These are phyloP conservation scores for Pseudopleuronectes americanus DNA, from an alignment of 2,797 vertebrate species.

Conservation along the genomic window DNA sequence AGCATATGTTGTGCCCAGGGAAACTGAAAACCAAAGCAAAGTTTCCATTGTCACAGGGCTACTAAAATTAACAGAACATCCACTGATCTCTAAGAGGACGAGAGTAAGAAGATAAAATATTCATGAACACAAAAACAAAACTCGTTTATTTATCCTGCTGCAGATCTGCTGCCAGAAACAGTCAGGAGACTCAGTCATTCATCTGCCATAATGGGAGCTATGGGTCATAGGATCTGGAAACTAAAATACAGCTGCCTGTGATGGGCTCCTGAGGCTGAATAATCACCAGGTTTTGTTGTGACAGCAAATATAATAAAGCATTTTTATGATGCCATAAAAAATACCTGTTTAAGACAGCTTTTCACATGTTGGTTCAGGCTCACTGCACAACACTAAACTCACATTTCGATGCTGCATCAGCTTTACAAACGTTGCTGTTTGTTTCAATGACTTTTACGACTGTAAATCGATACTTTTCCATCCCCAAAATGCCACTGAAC, in stretches of 20 bases:
- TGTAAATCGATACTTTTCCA: constrained; percentile 48
- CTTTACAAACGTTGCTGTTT: constrained; percentile 45
- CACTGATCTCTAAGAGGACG: constrained; percentile 47
- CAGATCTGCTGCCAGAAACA: constrained; percentile 37
- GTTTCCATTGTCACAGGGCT: constrained; percentile 31
- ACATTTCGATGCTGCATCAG: constrained; percentile 34
- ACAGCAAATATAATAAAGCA: constrained; percentile 70
- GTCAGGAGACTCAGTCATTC: constrained; percentile 61
- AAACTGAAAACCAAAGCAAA: constrained; percentile 38
- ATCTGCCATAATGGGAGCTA: constrained; percentile 64
- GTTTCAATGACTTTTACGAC: constrained; percentile 48
- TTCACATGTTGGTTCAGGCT: constrained; percentile 42
- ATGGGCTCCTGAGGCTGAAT: constrained; percentile 67
- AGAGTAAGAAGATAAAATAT: constrained; percentile 45
- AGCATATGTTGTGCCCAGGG: constrained; percentile 35
- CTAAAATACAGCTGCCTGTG: constrained; percentile 59
- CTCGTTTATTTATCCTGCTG: constrained; percentile 37
- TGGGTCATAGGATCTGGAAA: constrained; percentile 61
- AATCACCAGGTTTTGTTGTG: constrained; percentile 71
- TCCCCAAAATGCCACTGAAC: constrained; percentile 38
- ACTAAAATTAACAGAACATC: constrained; percentile 34
- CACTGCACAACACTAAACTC: constrained; percentile 49
- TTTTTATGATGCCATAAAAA: constrained; percentile 66
- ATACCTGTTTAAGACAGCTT: constrained; percentile 52
- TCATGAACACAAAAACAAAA: constrained; percentile 49